Evolutionary conservation across 2,797 vertebrate genomes (phyloP).

Genomic region (Dicrostonyx torquatus): DNA sequence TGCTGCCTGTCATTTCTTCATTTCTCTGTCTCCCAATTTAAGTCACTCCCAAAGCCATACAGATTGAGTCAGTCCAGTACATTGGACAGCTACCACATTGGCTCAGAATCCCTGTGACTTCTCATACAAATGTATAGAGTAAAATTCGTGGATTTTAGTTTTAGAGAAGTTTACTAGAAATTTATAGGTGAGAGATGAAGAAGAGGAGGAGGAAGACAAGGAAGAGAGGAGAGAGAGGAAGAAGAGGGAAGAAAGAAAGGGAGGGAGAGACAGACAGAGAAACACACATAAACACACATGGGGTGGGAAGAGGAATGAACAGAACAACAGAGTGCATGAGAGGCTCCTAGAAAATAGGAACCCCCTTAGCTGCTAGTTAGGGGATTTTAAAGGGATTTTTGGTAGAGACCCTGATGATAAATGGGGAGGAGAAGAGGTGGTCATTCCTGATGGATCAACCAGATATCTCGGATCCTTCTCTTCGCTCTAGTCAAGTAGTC

Average conservation of each 20-base stretch:
- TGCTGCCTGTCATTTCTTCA: not conserved
- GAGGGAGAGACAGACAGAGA: no score
- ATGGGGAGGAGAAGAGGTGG: not conserved
- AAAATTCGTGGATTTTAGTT: not conserved
- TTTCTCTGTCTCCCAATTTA: not conserved
- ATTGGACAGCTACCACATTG: not conserved
- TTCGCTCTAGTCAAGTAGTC: not conserved
- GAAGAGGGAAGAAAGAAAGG: no score
- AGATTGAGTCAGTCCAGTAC: not conserved
- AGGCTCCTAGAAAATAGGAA: not conserved
- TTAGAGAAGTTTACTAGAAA: not conserved
- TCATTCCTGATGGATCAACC: not conserved
- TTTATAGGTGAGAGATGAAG: not conserved
- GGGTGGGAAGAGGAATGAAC: not conserved
- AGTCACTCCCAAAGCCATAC: not conserved
- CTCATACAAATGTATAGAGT: not conserved
- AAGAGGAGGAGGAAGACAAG: not conserved
- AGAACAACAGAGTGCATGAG: not conserved
- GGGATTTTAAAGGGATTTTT: not conserved
- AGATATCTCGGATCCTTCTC: not conserved
- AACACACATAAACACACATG: no score
- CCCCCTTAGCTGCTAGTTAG: not conserved
- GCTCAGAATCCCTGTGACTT: not conserved
- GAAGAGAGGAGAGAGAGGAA: not conserved
- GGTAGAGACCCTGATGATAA: not conserved